Percentiles rank a stretch among this genome's conserved stretches.
Conservation (phyloP, 1,140 invertebrate species). For the Homalodisca vitripennis region DNA sequence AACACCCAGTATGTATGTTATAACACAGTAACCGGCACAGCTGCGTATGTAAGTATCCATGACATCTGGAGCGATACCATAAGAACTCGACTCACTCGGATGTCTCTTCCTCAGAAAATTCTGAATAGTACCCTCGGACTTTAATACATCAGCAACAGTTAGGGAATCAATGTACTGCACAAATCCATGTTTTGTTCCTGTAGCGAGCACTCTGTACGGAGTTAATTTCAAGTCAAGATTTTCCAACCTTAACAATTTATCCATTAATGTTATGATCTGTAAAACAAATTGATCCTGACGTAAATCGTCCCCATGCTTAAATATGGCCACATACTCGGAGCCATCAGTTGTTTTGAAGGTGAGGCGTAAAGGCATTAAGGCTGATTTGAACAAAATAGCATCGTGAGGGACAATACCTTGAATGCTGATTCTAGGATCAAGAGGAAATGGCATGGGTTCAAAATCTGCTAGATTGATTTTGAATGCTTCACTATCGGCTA, state of each 20-base stretch:
- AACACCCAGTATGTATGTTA: slow-evolving; percentile 96
- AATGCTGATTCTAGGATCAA: slow-evolving; percentile 90
- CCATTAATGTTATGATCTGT: slow-evolving; percentile 98
- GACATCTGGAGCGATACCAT: slow-evolving; percentile 88
- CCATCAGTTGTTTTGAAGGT: slow-evolving; percentile 83
- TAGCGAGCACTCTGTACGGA: slow-evolving; percentile 91
- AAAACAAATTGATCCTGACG: slow-evolving; percentile 97
- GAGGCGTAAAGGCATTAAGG: slow-evolving; percentile 95
- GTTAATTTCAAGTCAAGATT: slow-evolving; percentile 95
- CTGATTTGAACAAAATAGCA: slow-evolving; percentile 94
- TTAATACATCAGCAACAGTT: slow-evolving; percentile 88
- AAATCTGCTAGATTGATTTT: slow-evolving; percentile 91
- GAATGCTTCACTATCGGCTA: slow-evolving; percentile 75
- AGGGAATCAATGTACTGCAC: slow-evolving; percentile 96
- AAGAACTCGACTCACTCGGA: slow-evolving; percentile 82
- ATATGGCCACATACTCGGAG: slow-evolving; percentile 93
- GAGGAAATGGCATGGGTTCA: slow-evolving; percentile 88
- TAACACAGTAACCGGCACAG: slow-evolving; percentile 98
- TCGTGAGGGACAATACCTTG: slow-evolving; percentile 87
- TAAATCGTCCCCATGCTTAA: slow-evolving; percentile 99
- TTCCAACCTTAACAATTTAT: slow-evolving; percentile 88
- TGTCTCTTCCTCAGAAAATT: slow-evolving; percentile 90
- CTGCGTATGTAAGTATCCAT: slow-evolving; percentile 98
- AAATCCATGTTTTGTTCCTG: slow-evolving; percentile 93
- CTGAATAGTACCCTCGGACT: slow-evolving; percentile 82